These are phyloP conservation scores for Phalera bucephala DNA, from an alignment of 2,888 invertebrate species.

Conservation along the genomic window DNA sequence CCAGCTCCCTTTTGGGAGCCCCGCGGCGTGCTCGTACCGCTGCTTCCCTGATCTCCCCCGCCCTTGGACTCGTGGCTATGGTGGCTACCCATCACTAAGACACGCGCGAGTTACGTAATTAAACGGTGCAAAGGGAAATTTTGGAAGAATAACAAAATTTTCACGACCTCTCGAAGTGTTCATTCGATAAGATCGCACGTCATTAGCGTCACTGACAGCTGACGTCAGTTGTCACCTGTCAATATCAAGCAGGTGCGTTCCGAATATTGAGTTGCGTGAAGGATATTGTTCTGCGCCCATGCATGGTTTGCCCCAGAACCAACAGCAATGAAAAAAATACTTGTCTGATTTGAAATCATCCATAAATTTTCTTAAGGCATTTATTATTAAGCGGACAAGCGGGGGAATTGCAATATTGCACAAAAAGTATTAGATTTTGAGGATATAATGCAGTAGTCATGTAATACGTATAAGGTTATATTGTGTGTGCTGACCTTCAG, in stretches of 20 bases:
- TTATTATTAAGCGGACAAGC: too few relatives aligned
- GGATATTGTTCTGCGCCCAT: too few relatives aligned
- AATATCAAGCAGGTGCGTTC: constrained; percentile 5
- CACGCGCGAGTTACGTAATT: constrained; percentile 21
- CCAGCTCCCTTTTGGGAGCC: constrained; percentile 72
- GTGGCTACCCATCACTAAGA: constrained; percentile 60
- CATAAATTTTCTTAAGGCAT: too few relatives aligned
- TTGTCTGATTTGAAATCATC: too few relatives aligned
- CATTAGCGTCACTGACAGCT: constrained; percentile 21
- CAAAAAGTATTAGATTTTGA: too few relatives aligned
- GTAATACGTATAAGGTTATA: too few relatives aligned
- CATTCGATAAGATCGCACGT: too few relatives aligned
- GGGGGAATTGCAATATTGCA: too few relatives aligned
- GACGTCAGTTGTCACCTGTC: constrained; percentile 26
- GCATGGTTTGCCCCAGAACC: too few relatives aligned
- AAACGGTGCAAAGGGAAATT: constrained; percentile 8
- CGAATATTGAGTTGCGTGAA: constrained; percentile 9
- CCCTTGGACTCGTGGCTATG: constrained; percentile 61
- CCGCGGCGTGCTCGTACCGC: constrained; percentile 64
- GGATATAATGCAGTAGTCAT: too few relatives aligned
- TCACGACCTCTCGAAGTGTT: background rate
- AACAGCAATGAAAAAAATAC: too few relatives aligned
- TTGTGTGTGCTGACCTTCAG: too few relatives aligned
- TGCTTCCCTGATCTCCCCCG: constrained; percentile 52
- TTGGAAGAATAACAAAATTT: background rate